A percentile compares a stretch with the other conserved stretches of the same genome.
phyloP scores from a whole-genome alignment of 2,888 invertebrate genomes.

The Drosophila borealis region DNA sequence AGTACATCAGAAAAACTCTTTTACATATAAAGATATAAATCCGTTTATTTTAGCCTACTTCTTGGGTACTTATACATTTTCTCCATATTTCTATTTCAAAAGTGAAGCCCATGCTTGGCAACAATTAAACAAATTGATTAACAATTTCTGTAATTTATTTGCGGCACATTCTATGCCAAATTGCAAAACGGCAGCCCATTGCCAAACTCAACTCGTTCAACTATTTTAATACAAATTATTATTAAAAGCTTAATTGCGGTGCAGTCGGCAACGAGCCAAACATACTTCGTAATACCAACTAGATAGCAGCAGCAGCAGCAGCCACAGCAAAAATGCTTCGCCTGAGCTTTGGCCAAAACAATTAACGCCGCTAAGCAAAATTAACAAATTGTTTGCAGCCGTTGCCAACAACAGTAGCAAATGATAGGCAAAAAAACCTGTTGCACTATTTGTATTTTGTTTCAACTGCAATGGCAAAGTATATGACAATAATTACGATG shows the following conservation, averaged over 20 bases:
- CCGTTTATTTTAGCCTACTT: no score
- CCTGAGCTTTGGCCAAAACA: conserved; percentile 69
- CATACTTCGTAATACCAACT: conserved; percentile 24
- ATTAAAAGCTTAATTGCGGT: conserved; percentile 73
- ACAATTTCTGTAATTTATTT: conserved; percentile 39
- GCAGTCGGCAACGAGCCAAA: conserved; percentile 32
- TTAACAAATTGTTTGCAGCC: conserved; percentile 66
- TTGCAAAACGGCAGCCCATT: conserved; percentile 69
- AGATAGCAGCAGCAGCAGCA: conserved; percentile 17
- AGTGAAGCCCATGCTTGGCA: conserved; percentile 3
- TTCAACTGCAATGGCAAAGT: conserved; percentile 21
- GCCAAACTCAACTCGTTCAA: conserved; percentile 68
- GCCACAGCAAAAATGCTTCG: conserved; percentile 12
- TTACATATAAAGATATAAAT: no score
- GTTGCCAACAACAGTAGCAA: conserved; percentile 20
- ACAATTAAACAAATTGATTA: conserved; percentile 19
- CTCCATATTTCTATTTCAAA: neutral
- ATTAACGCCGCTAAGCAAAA: conserved; percentile 65
- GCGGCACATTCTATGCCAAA: conserved; percentile 63
- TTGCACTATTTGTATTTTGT: conserved; percentile 58
- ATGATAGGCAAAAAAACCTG: conserved; percentile 56
- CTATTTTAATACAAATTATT: conserved; percentile 69
- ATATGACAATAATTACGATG: conserved; percentile 45
- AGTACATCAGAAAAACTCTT: no score
- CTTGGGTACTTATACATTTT: no score